Base-by-base conservation (phyloP, 2,113 vertebrate genomes). In the Hydropotes inermis region DNA sequence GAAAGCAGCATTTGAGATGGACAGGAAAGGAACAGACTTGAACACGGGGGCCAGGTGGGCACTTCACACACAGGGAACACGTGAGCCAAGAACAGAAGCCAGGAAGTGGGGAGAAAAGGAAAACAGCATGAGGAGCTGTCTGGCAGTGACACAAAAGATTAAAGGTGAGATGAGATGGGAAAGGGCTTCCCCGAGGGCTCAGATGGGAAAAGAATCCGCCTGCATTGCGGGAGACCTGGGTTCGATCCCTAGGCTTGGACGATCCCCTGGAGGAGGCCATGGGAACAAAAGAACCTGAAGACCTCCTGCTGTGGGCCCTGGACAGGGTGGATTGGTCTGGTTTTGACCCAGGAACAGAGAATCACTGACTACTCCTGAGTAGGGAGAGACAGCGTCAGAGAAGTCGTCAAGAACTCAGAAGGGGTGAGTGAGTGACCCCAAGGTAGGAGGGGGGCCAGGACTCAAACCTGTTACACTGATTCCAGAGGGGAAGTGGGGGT, bases 171-270 rank as follows among this genome's bases (percentile, higher is more conserved):
- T 43, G 52, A 60, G 11, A 52, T 7, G 54, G 16, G 55, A 94
- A 94, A 13, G n/a, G 2, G 67, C n/a, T 23, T 74, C 19, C 67
- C 67, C 3, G 9, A n/a, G 13, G 36, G 67, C n/a, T 74, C 67
- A 74, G n/a, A 23, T 0, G 0, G n/a, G 23, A 39, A 23, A 39
- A 74, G 67, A 23, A 23, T 12, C 67, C 1, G 0, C 67, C 67
- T 23, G 36, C 67, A 13, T 6, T 70, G 19, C 0, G 0, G 6
- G 5, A 39, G 67, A 74, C n/a, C 67, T 74, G 67, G 21, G 67
- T 39, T 70, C 67, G 23, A 23, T 70, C 67, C n/a, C 67, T 11
- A 39, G n/a, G 67, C 67, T 70, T 39, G n/a, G 10, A 70, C 23
- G 67, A 70, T 39, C n/a, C 19, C 30, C n/a, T 39, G 67, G 67